A percentile compares a stretch with the other conserved stretches of the same genome.
These are phyloP conservation scores for Eupithecia centaureata DNA, from an alignment of 2,888 invertebrate genomes.

Conservation along the genomic window DNA sequence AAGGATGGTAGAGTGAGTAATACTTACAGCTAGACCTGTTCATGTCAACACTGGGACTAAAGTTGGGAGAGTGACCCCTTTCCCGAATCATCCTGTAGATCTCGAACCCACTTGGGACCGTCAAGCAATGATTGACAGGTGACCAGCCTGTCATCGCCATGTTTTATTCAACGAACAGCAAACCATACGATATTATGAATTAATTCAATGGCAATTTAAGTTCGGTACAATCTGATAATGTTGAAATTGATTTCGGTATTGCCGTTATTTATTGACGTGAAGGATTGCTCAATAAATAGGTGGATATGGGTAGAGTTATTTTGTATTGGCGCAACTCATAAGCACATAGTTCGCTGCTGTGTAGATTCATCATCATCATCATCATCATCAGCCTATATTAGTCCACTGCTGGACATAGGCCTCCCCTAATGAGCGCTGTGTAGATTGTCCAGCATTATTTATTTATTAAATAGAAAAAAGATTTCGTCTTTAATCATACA, in stretches of 20 bases:
- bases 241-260: slow-evolving; percentile 22
- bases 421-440: too few species aligned
- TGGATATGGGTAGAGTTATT: not conserved
- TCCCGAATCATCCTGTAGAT: slow-evolving; percentile 19
- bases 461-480: too few species aligned
- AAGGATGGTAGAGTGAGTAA: too few species aligned
- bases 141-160: slow-evolving; percentile 41
- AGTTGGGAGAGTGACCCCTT: not conserved
- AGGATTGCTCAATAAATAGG: not conserved
- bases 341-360: too few species aligned
- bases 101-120: slow-evolving; percentile 23
- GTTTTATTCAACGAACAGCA: slow-evolving; percentile 41
- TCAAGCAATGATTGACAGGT: slow-evolving; percentile 42
- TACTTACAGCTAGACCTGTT: not conserved
- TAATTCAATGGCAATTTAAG: slow-evolving; percentile 24
- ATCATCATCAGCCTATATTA: too few species aligned
- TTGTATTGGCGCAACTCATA: too few species aligned
- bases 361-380: too few species aligned
- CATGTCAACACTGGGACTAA: not conserved
- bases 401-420: too few species aligned
- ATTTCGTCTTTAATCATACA: too few species aligned
- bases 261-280: slow-evolving; percentile 3
- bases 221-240: slow-evolving; percentile 23
- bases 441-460: too few species aligned
- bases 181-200: slow-evolving; percentile 14